Conservation (phyloP, 2,113 vertebrate genomes). For the Oreamnos americanus region DNA sequence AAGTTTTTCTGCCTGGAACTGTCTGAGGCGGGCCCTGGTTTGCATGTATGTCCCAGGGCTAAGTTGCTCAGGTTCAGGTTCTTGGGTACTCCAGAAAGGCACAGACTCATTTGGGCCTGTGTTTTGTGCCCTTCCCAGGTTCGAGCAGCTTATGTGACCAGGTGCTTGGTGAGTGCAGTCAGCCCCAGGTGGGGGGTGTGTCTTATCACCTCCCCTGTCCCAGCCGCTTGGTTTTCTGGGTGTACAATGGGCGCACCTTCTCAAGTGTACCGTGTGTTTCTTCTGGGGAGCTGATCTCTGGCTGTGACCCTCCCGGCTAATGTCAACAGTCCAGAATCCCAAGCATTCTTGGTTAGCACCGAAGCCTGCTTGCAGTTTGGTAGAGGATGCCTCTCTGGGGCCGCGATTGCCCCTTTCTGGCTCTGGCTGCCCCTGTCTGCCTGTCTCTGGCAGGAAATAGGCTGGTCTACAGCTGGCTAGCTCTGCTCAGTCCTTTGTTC, state of each 20-base stretch:
- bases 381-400: background rate
- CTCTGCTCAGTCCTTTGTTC: background rate
- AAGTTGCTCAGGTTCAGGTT: background rate
- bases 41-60: background rate
- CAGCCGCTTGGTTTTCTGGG: background rate
- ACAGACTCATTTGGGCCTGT: background rate
- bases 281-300: background rate
- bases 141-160: background rate
- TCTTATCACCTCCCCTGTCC: background rate
- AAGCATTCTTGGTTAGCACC: background rate
- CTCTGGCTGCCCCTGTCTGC: background rate
- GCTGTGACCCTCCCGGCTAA: background rate
- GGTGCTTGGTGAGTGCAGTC: background rate
- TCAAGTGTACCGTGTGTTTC: background rate
- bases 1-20: background rate
- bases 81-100: background rate
- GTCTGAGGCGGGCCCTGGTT: background rate
- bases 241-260: background rate
- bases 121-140: background rate
- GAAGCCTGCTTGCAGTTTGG: background rate
- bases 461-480: background rate
- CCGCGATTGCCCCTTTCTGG: rapidly evolving
- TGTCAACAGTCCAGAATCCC: background rate
- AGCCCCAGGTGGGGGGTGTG: background rate
- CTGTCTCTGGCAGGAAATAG: background rate